Percentiles rank a stretch among this genome's conserved stretches.
These are phyloP conservation scores for Blomia tropicalis DNA, from an alignment of 2,888 invertebrate species.

Conservation along the genomic window DNA sequence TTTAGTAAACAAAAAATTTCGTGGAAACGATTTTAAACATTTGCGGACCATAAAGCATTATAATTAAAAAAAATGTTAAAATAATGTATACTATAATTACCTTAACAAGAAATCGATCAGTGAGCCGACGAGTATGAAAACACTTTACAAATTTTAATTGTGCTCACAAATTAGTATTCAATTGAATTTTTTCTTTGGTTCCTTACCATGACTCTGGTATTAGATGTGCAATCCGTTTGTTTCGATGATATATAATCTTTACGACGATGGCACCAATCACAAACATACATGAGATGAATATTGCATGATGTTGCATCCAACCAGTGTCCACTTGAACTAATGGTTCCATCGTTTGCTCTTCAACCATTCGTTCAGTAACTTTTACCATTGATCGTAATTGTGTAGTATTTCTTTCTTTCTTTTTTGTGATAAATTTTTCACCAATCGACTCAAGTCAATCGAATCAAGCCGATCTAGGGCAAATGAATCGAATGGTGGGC, in stretches of 20 bases:
- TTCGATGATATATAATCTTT: conserved; percentile 24
- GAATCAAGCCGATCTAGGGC: too few species aligned
- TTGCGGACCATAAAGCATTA: not conserved
- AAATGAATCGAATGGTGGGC: too few species aligned
- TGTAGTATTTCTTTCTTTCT: too few species aligned
- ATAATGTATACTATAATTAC: not conserved
- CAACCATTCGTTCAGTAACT: too few species aligned
- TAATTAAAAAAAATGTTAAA: not conserved
- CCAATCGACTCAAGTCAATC: too few species aligned
- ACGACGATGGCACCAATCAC: conserved; percentile 22
- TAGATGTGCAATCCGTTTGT: conserved; percentile 12
- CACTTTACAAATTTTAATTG: not conserved
- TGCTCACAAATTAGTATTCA: not conserved
- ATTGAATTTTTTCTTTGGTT: not conserved
- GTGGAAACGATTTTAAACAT: too few species aligned
- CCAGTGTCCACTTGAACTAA: conserved; percentile 1
- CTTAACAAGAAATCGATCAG: conserved; percentile 4
- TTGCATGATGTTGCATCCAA: not conserved
- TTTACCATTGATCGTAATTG: too few species aligned
- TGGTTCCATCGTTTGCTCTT: too few species aligned
- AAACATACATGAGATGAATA: conserved; percentile 12
- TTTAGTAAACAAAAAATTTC: too few species aligned
- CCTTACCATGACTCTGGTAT: conserved; percentile 25
- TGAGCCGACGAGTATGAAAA: conserved; percentile 10
- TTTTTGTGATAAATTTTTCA: too few species aligned